Evolutionary conservation across 2,113 vertebrate species (phyloP).

Genomic region (Xenopus laevis): DNA sequence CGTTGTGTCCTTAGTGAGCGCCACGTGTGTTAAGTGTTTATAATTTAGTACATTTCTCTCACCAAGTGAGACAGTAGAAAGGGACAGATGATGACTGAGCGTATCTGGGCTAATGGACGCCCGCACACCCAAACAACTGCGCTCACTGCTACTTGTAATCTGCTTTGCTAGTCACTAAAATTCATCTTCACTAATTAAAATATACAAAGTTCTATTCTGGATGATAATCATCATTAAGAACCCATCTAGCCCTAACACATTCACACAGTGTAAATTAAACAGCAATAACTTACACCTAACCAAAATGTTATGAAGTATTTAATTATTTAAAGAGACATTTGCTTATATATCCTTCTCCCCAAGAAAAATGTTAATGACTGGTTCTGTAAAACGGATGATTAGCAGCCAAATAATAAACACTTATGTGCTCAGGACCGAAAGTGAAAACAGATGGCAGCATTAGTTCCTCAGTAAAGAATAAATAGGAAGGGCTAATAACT

Average conservation of each 20-base stretch:
- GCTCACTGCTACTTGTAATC: background rate
- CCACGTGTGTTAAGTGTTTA: background rate
- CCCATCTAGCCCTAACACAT: slow-evolving; percentile 12
- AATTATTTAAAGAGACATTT: slow-evolving; percentile 26
- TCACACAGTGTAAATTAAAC: slow-evolving; percentile 10
- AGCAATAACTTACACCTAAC: slow-evolving; percentile 30
- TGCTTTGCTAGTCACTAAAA: background rate
- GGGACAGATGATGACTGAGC: slow-evolving; percentile 5
- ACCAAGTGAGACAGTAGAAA: background rate
- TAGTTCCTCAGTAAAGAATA: too few relatives aligned
- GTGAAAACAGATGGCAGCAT: background rate
- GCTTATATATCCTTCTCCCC: slow-evolving; percentile 6
- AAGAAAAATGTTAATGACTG: slow-evolving; percentile 19
- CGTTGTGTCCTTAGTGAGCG: background rate
- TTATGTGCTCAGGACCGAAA: background rate
- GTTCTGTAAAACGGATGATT: background rate
- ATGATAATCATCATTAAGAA: slow-evolving; percentile 25
- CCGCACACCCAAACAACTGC: background rate
- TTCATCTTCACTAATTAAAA: slow-evolving; percentile 25
- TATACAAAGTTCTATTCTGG: slow-evolving; percentile 24
- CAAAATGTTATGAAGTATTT: slow-evolving; percentile 27
- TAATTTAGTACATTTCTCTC: background rate
- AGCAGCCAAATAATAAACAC: background rate
- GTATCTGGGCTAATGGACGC: background rate
- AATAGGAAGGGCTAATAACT: too few relatives aligned